Conservation (phyloP, 2,888 invertebrate genomes). For the Papilio protenor region DNA sequence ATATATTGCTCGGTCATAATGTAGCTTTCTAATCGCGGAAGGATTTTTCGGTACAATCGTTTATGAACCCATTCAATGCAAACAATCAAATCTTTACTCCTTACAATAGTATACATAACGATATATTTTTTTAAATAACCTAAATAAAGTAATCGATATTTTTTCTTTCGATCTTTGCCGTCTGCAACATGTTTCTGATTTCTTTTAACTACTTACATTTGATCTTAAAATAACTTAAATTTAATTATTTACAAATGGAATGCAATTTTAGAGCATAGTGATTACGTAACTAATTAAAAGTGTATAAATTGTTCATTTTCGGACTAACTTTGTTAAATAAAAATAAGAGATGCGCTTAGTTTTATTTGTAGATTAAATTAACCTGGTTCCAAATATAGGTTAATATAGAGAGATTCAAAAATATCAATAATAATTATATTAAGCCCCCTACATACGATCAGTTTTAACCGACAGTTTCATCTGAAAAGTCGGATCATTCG, state of each 20-base stretch:
- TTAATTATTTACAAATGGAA: neutral
- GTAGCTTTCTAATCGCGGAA: too few relatives aligned
- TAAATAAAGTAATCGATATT: neutral
- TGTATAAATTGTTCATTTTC: conserved; percentile 1
- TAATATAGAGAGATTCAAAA: neutral
- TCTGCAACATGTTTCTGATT: neutral
- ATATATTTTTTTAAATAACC: too few relatives aligned
- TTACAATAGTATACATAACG: too few relatives aligned
- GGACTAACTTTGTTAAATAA: neutral
- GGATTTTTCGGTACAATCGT: too few relatives aligned
- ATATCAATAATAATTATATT: neutral
- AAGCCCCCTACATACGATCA: too few relatives aligned
- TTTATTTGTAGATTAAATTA: neutral
- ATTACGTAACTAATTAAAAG: neutral
- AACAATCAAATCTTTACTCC: too few relatives aligned
- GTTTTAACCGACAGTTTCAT: too few relatives aligned
- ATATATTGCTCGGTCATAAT: too few relatives aligned
- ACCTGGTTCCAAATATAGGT: neutral
- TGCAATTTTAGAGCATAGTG: neutral
- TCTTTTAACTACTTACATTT: neutral
- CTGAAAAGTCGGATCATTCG: too few relatives aligned
- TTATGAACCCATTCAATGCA: too few relatives aligned
- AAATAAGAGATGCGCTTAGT: neutral
- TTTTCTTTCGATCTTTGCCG: neutral
- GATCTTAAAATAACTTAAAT: neutral